Evolutionary conservation across 2,888 invertebrate genomes (phyloP), one percentile per base, ranked within the genome.

Genomic region (Orchesellides sinensis): DNA sequence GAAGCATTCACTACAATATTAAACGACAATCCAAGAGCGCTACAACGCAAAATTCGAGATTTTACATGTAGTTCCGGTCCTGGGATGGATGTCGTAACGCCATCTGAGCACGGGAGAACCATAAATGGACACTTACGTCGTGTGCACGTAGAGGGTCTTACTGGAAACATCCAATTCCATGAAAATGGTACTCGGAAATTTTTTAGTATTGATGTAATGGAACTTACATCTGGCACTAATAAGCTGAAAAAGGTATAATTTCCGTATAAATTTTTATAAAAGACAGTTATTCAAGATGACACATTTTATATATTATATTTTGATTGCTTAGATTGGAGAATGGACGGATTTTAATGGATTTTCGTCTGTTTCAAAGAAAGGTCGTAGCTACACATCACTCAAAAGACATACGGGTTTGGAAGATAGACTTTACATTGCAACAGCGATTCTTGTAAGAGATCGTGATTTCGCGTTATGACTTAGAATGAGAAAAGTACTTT

Each of bases 221-320:
- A 97, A 90, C 96, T 97, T 95, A 96, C 97, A 3, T 95, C 96
- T 77, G 96, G 96, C 89, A 96, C 96, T 89, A 96, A 95, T 29
- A 95, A 96, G 94, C 93, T 96, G n/a, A 96, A 96, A 25, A 83
- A 83, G 72, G 82, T 78, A n/a, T n/a, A n/a, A n/a, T n/a, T 23
- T n/a, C 8, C 25, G 5, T 21, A 10, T 19, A 4, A 56, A 23
- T 10, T 21, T 56, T 19, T 25, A n/a, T n/a, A n/a, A n/a, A n/a
- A n/a, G 12, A 49, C n/a, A n/a, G 4, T 49, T 17, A n/a, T n/a
- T 49, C 17, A n/a, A n/a, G 8, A n/a, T 61, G 10, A 56, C 21
- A 19, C 12, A 68, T n/a, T 17, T 6, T 17, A 25, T 32, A 19
- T n/a, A 73, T 25, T 35, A 17, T 40, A 32, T 69, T 68, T 70